phyloP scores from a whole-genome alignment of 2,888 invertebrate species.

The Cheilosia impressa region DNA sequence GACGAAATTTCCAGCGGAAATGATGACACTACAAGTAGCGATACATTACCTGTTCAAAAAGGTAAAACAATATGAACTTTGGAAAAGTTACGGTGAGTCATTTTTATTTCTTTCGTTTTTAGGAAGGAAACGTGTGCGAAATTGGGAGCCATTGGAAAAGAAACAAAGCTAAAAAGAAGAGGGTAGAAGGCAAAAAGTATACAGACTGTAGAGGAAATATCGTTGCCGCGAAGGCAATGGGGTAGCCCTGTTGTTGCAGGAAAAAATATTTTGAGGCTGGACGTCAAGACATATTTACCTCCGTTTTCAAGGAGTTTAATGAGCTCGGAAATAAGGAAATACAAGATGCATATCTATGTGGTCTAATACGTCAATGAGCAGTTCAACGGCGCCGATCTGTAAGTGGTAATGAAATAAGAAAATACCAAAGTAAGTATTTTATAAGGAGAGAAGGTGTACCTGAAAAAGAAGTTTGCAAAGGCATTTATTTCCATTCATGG shows the following conservation, averaged over 20 bases:
- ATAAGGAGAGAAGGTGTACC: background rate
- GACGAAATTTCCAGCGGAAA: background rate
- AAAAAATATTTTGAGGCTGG: background rate
- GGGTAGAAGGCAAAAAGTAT: slow-evolving; percentile 3
- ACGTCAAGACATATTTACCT: background rate
- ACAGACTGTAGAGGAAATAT: slow-evolving; percentile 2
- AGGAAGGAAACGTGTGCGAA: slow-evolving; percentile 3
- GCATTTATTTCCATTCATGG: background rate
- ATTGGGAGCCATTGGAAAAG: slow-evolving; percentile 1
- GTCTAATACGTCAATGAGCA: background rate
- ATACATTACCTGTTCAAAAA: slow-evolving; percentile 5
- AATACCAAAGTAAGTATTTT: background rate
- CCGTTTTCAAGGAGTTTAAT: background rate
- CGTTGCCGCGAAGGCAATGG: background rate
- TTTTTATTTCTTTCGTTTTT: background rate
- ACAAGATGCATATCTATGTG: slow-evolving; percentile 6
- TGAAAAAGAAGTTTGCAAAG: background rate
- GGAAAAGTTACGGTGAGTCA: background rate
- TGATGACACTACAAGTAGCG: background rate
- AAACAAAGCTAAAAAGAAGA: slow-evolving; percentile 5
- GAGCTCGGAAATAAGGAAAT: background rate
- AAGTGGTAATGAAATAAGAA: background rate
- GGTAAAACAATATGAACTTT: background rate
- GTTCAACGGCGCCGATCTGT: background rate
- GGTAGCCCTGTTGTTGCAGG: background rate